A percentile compares a stretch with the other conserved stretches of the same genome.
These are phyloP conservation scores for Calvadosia cruxmelitensis DNA, from an alignment of 30 jellyfish, hydroid and myxozoan species.

Conservation along the genomic window DNA sequence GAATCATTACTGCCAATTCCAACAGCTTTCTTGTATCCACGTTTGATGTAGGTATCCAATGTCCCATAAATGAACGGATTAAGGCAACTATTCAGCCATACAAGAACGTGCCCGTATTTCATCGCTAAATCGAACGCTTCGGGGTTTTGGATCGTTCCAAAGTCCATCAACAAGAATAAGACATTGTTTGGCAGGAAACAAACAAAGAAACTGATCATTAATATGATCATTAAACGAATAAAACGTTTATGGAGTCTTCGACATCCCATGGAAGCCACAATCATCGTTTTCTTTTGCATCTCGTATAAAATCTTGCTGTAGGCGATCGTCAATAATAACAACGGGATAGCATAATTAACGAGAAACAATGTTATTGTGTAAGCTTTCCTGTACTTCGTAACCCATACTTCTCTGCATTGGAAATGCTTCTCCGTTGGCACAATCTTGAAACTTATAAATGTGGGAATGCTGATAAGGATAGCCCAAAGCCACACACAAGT, in stretches of 20 bases:
- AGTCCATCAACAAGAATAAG: slow-evolving; percentile 30
- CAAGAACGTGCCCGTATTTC: slow-evolving; percentile 31
- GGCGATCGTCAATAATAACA: slow-evolving; percentile 19
- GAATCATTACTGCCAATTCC: slow-evolving; percentile 13
- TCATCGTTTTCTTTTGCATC: slow-evolving; percentile 16
- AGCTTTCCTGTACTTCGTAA: slow-evolving; percentile 6
- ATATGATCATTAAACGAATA: slow-evolving; percentile 16
- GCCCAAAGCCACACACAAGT: slow-evolving; percentile 54
- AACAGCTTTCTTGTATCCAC: slow-evolving; percentile 59
- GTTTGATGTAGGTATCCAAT: slow-evolving; percentile 47
- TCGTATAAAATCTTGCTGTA: slow-evolving; percentile 30
- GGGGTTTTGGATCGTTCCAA: neutral
- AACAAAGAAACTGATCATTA: slow-evolving; percentile 32
- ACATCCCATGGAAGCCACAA: slow-evolving; percentile 16
- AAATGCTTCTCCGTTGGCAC: neutral
- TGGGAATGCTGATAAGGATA: slow-evolving; percentile 30
- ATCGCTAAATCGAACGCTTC: slow-evolving; percentile 5
- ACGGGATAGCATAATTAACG: slow-evolving; percentile 38
- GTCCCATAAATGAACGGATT: slow-evolving; percentile 66
- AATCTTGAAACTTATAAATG: slow-evolving; percentile 29
- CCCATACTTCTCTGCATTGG: slow-evolving; percentile 26
- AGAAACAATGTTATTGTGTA: slow-evolving; percentile 43
- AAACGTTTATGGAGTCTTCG: slow-evolving; percentile 29
- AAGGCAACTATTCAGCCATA: slow-evolving; percentile 56
- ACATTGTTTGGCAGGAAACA: slow-evolving; percentile 42